Evolutionary conservation across 1,140 invertebrate species (phyloP), one percentile per base, ranked within the genome.

Genomic region (Subanguina moxae): DNA sequence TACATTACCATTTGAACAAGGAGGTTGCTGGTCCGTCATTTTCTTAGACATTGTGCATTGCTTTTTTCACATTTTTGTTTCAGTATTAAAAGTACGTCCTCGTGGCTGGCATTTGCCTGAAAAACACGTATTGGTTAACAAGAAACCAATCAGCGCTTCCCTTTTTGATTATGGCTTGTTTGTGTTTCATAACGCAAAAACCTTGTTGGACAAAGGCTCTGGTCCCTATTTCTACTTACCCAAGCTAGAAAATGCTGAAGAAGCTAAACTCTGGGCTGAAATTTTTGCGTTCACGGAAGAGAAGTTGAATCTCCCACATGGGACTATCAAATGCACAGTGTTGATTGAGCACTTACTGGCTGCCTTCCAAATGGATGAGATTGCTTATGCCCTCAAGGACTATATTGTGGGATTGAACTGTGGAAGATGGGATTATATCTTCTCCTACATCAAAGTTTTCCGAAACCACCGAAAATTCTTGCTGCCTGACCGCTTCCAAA

Each of bases 401-500:
- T 88, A 89, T 83, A 88, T 88, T 19, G 80, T 89, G 28, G 89
- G 89, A 21, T 83, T 90, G 0, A 90, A 89, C 76, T 90, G 88
- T 84, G 89, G 89, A 5, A 89, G 89, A 70, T 90, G 89, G 89
- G 89, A 90, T 81, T 90, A 90, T 77, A 86, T 87, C 67, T 88
- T 88, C 7, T 89, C 88, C 8, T 88, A 89, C 65, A 88, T 90
- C 70, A 85, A 86, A 28, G 72, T 71, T n/a, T 81, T 81, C 76
- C 80, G 87, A 52, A 78, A 86, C 65, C 84, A 85, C 42, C 79
- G 80, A 63, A 85, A 87, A 58, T 89, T 88, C 82, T 66, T 89
- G 1, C 78, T 90, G 1, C 88, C 89, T 0, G 89, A 90, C 78
- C 84, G 89, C 25, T 88, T 87, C 75, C 88, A 80, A 68, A 68